These are phyloP conservation scores for Coreoperca whiteheadi DNA, from an alignment of 2,113 vertebrate genomes.

Conservation along the genomic window DNA sequence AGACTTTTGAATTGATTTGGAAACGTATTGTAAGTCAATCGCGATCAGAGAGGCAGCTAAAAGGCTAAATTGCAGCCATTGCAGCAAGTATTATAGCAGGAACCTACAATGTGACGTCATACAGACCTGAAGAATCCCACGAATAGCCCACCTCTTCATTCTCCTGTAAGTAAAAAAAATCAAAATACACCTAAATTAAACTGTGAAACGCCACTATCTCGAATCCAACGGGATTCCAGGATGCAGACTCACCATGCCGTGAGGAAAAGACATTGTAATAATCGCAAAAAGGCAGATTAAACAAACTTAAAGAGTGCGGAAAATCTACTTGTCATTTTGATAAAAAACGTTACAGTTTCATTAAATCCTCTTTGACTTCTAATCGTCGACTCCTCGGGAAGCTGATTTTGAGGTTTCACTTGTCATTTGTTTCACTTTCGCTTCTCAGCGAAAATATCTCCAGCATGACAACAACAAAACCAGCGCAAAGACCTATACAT, in stretches of 20 bases:
- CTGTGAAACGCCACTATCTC: not conserved
- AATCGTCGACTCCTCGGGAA: not conserved
- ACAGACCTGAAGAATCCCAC: conserved; percentile 17
- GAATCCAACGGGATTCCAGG: not conserved
- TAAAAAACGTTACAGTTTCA: too few species aligned
- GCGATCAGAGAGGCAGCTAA: not conserved
- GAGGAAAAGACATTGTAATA: not conserved
- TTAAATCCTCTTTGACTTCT: not conserved
- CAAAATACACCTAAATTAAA: not conserved
- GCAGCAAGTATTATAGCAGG: not conserved
- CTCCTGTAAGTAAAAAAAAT: conserved; percentile 1
- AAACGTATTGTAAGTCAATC: too few species aligned
- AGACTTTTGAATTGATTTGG: too few species aligned
- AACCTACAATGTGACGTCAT: not conserved
- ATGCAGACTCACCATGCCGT: conserved; percentile 31
- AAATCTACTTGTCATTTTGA: not conserved
- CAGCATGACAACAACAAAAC: not conserved
- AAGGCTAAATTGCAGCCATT: not conserved
- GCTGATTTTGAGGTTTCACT: too few species aligned
- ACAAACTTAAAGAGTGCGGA: not conserved
- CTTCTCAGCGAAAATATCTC: not conserved
- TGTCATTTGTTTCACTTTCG: not conserved
- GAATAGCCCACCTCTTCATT: fast-evolving
- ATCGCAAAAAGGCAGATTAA: not conserved
- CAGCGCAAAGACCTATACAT: not conserved